A percentile compares a stretch with the other conserved stretches of the same genome.
Evolutionary conservation across 1,140 invertebrate species (phyloP).

Genomic region (Meloidogyne exigua): DNA sequence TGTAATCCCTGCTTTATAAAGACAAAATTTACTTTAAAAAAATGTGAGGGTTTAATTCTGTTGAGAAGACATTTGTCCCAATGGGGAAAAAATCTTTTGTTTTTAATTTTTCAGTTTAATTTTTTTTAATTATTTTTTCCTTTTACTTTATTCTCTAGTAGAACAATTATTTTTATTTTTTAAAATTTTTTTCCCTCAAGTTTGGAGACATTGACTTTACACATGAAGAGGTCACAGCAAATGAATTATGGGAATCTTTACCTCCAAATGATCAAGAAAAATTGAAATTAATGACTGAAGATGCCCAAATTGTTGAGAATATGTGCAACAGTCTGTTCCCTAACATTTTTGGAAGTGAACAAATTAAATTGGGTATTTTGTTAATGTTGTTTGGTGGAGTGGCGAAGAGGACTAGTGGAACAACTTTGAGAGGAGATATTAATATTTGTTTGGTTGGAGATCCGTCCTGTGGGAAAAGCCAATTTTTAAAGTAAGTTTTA

Average conservation of each 20-base stretch:
- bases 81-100: too few relatives aligned
- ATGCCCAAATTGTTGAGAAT: conserved; percentile 87
- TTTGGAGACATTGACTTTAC: conserved; percentile 67
- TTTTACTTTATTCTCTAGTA: too few relatives aligned
- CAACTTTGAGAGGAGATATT: conserved; percentile 84
- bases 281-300: conserved; percentile 93
- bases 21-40: too few relatives aligned
- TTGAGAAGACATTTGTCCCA: too few relatives aligned
- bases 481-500: conserved; percentile 81
- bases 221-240: conserved; percentile 80
- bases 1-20: too few relatives aligned
- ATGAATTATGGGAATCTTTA: conserved; percentile 90
- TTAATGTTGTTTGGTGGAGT: conserved; percentile 97
- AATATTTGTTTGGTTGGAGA: conserved; percentile 98
- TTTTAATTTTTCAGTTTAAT: too few relatives aligned
- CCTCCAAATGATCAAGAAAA: conserved; percentile 89
- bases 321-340: conserved; percentile 89
- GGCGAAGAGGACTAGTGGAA: conserved; percentile 81
- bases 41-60: too few relatives aligned
- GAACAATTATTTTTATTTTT: too few relatives aligned
- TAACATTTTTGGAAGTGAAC: conserved; percentile 94
- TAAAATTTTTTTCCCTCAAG: conserved; percentile 57
- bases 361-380: conserved; percentile 89
- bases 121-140: too few relatives aligned
- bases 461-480: conserved; percentile 96